A percentile compares a stretch with the other conserved stretches of the same genome.
phyloP scores from a whole-genome alignment of 1,140 invertebrate species.

The Papilio polyxenes region DNA sequence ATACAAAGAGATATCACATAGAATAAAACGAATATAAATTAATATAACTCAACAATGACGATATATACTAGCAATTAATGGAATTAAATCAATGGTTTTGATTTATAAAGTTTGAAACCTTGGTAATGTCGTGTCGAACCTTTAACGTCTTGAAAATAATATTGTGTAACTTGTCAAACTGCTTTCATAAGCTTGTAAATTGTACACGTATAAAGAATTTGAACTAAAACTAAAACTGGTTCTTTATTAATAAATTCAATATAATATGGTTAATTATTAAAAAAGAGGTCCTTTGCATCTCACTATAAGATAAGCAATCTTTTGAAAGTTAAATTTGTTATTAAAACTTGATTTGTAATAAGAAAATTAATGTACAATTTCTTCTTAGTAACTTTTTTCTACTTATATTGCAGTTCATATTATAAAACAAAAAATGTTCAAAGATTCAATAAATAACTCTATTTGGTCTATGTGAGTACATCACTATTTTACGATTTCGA shows the following conservation, averaged over 20 bases:
- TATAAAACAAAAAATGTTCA: too few species aligned
- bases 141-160: conserved; percentile 4
- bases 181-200: conserved; percentile 8
- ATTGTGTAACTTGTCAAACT: conserved; percentile 20
- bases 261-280: not conserved
- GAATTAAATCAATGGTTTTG: not conserved
- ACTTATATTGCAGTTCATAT: too few species aligned
- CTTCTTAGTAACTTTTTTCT: too few species aligned
- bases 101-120: not conserved
- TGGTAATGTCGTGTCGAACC: conserved; percentile 16
- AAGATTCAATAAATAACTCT: not conserved
- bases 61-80: not conserved
- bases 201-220: not conserved
- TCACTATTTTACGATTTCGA: conserved; percentile 20
- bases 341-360: too few species aligned
- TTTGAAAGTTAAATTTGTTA: too few species aligned
- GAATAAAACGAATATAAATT: not conserved
- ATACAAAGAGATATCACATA: not conserved
- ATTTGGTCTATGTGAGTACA: not conserved
- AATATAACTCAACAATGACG: not conserved
- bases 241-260: not conserved
- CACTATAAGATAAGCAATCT: too few species aligned
- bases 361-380: too few species aligned
- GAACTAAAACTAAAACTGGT: not conserved
- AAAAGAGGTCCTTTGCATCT: not conserved